Evolutionary conservation across 2,888 invertebrate species (phyloP), one percentile per base, ranked within the genome.

Genomic region (Phengaris alcon): DNA sequence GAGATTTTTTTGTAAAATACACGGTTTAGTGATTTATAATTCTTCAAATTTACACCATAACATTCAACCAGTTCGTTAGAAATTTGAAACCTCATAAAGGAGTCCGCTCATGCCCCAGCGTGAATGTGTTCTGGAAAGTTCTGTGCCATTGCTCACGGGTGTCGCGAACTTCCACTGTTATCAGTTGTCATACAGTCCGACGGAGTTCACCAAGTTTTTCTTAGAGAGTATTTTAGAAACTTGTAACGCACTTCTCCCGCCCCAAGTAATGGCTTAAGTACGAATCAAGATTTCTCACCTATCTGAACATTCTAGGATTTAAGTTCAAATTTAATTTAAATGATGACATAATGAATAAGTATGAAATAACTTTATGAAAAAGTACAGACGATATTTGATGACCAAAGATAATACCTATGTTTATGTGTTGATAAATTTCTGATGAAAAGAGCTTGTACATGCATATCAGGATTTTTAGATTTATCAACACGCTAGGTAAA

Each of bases 171-270:
- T 81, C 79, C 77, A 77, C 81, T 82, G 86, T 88, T 91, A 90
- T 91, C 91, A 90, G 88, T 87, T 84, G 89, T 90, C 90, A 90
- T 87, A 88, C 88, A 90, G 87, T 88, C 85, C 83, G 84, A 82
- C 85, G 85, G 85, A 88, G 86, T 87, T 87, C 80, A 83, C 85
- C 86, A 84, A 86, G 82, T 86, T 87, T 86, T 87, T 86, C 82
- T 83, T 83, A 81, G 82, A 82, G 83, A 82, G 82, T 81, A 76
- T 79, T 79, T 78, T 76, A 77, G 75, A 77, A 81, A 82, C 78
- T 82, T 80, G 79, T 79, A 79, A 79, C 78, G 78, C 74, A 76
- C 78, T 75, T 69, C 69, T 48, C 75, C 48, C 52, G 72, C 54
- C 75, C 76, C 76, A 59, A 76, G 79, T 79, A 80, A 79, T 79